phyloP scores from a whole-genome alignment of 2,888 invertebrate genomes.

The Aphrophora alni region DNA sequence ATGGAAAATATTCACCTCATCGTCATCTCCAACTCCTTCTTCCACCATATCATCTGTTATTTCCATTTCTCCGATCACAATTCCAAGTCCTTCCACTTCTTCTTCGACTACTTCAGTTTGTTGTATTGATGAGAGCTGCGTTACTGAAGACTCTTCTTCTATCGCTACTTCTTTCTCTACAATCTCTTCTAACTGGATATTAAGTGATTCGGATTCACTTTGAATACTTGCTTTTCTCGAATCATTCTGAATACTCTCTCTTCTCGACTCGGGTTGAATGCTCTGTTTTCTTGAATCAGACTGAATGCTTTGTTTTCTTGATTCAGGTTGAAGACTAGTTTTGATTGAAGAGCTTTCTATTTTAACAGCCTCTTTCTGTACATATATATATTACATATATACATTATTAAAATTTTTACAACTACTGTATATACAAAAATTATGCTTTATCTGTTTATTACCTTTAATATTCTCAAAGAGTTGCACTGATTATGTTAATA shows the following conservation, averaged over 20 bases:
- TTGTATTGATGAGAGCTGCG: constrained; percentile 43
- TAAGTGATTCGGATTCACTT: background rate
- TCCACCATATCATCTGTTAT: constrained; percentile 26
- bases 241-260: background rate
- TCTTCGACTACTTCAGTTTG: constrained; percentile 29
- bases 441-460: background rate
- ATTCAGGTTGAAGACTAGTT: background rate
- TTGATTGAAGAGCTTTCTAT: background rate
- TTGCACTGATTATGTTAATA: no score
- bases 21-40: constrained; percentile 53
- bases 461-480: background rate
- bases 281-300: background rate
- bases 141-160: constrained; percentile 44
- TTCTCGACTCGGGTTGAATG: background rate
- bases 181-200: constrained; percentile 40
- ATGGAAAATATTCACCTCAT: constrained; percentile 48
- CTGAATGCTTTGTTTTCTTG: background rate
- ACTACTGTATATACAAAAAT: background rate
- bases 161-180: constrained; percentile 41
- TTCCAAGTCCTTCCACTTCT: constrained; percentile 32
- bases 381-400: background rate
- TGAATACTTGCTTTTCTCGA: background rate
- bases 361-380: background rate
- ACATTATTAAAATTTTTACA: background rate
- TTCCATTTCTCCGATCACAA: constrained; percentile 1